Evolutionary conservation across 2,888 invertebrate species (phyloP).

Genomic region (Aphidius colemani): DNA sequence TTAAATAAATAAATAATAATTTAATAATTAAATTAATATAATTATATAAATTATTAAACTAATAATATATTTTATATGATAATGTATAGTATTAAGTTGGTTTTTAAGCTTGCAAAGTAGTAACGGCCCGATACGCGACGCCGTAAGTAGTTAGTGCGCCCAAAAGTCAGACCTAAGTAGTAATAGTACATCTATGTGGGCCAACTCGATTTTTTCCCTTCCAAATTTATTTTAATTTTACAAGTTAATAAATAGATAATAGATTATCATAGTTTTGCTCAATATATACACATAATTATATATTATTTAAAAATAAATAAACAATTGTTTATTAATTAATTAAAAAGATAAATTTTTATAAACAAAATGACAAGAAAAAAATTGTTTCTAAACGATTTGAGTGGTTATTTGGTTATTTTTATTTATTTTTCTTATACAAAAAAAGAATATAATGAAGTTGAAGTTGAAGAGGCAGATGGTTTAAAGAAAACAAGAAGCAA

Average conservation of each 20-base stretch:
- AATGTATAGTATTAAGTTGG: too few relatives aligned
- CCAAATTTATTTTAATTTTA: neutral
- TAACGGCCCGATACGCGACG: conserved; percentile 16
- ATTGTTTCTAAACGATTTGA: too few relatives aligned
- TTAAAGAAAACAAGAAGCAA: conserved; percentile 3
- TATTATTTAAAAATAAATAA: too few relatives aligned
- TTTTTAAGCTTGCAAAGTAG: neutral
- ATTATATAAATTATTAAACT: neutral
- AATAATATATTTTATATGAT: neutral
- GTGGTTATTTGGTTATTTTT: too few relatives aligned
- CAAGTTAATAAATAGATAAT: too few relatives aligned
- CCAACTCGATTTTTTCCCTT: neutral
- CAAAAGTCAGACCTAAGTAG: conserved; percentile 19
- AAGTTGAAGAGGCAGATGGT: neutral
- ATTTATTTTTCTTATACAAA: too few relatives aligned
- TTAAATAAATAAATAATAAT: conserved; percentile 5
- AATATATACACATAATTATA: too few relatives aligned
- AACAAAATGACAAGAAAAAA: too few relatives aligned
- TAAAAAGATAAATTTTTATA: too few relatives aligned
- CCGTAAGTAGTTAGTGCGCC: conserved; percentile 25
- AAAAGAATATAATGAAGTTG: neutral
- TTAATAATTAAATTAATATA: conserved; percentile 1
- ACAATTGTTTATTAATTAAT: too few relatives aligned
- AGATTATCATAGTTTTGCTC: too few relatives aligned
- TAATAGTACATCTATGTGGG: neutral